Evolutionary conservation across 1,140 invertebrate genomes (phyloP), one percentile per base, ranked within the genome.

Genomic region (Drosophila teissieri): DNA sequence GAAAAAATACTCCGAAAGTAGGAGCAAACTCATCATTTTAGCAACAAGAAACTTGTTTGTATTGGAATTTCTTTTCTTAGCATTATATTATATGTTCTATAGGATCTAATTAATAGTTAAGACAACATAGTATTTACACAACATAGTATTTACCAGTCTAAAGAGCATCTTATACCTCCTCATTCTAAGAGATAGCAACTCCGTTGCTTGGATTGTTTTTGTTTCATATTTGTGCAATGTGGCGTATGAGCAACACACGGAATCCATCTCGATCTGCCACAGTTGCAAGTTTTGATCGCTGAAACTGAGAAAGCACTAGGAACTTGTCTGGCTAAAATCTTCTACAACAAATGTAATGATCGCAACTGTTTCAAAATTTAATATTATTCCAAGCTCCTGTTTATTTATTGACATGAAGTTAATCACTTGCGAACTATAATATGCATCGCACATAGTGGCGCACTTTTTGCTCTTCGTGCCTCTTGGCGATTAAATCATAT

Each of bases 191-290:
- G n/a, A n/a, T n/a, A n/a, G n/a, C n/a, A n/a, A 22, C 22, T 52
- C 31, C 15, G 34, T 39, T 51, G 42, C 27, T 36, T 37, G 19
- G 37, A 42, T 62, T 53, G 58, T 19, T 51, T 40, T 52, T 61
- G 58, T 37, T 12, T 54, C 51, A 44, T 36, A 63, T 44, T 27
- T 8, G 36, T 52, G 46, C 64, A 37, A 64, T 31, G 22, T 37
- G 64, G 44, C 54, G 54, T 65, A 65, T 65, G 40, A 45, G 40
- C 37, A 19, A 67, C 45, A 22, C 15, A 36, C 17, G 37, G 3
- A 44, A 45, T 45, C 15, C 48, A 19, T 24, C 7, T 68, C 22
- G 22, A 24, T 19, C 27, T 24, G 58, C 19, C 37, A 36, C 17
- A n/a, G n/a, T n/a, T n/a, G n/a, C n/a, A n/a, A n/a, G n/a, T n/a